These are phyloP conservation scores for Chelmon rostratus DNA, from an alignment of 2,797 vertebrate genomes.

Conservation along the genomic window DNA sequence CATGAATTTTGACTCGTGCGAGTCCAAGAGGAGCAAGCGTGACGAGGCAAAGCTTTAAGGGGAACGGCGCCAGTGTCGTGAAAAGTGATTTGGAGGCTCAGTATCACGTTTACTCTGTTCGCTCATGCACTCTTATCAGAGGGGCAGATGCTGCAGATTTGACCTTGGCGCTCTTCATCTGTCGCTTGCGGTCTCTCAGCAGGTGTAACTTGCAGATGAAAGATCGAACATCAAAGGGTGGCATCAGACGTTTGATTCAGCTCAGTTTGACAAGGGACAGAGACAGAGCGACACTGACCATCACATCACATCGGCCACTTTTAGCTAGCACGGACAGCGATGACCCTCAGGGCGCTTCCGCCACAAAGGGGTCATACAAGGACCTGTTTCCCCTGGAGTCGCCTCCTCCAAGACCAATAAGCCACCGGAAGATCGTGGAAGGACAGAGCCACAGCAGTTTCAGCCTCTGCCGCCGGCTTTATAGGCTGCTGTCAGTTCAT, in stretches of 20 bases:
- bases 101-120: background rate
- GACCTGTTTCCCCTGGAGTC: background rate
- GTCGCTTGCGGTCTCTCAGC: background rate
- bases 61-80: background rate
- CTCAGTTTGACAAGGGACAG: background rate
- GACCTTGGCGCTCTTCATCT: background rate
- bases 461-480: no score
- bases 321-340: background rate
- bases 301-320: background rate
- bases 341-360: background rate
- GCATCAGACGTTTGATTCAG: no score
- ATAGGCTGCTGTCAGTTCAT: no score
- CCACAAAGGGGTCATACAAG: background rate
- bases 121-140: background rate
- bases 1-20: slow-evolving; percentile 29
- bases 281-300: background rate
- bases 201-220: background rate
- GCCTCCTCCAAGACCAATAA: background rate
- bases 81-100: slow-evolving; percentile 1
- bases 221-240: no score
- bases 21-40: slow-evolving; percentile 3
- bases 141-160: background rate
- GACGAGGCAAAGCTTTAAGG: slow-evolving; percentile 7
- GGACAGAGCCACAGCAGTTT: no score
- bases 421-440: no score